Conservation (phyloP, 35 echinoderm and acorn worm genomes). For the Heliocidaris erythrogramma region DNA sequence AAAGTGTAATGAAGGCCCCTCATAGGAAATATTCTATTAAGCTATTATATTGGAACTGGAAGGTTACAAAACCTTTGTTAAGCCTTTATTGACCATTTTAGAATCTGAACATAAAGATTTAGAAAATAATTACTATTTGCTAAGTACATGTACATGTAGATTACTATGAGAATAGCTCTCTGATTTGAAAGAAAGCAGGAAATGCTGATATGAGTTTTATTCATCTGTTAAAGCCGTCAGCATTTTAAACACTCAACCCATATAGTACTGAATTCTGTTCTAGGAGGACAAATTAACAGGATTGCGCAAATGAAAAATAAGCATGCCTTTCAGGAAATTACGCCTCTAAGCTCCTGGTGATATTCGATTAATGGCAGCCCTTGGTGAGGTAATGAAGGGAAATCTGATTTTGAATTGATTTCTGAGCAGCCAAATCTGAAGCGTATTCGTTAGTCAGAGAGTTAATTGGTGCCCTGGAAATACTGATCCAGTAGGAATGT, state of each 20-base stretch:
- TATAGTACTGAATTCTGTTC: not conserved
- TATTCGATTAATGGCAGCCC: constrained; percentile 2
- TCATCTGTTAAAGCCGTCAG: not conserved
- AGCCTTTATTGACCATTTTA: no score
- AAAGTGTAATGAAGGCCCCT: no score
- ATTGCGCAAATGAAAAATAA: not conserved
- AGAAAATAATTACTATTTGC: no score
- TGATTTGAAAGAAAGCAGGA: not conserved
- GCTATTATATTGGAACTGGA: no score
- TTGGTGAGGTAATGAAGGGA: not conserved
- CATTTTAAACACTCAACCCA: not conserved
- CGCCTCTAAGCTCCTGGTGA: not conserved
- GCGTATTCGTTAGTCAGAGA: not conserved
- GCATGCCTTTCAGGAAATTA: not conserved
- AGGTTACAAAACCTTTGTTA: no score
- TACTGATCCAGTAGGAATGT: not conserved
- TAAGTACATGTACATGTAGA: no score
- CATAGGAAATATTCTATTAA: no score
- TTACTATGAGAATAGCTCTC: not conserved
- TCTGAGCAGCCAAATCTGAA: not conserved
- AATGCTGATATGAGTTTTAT: not conserved
- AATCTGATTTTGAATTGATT: not conserved
- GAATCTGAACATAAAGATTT: no score
- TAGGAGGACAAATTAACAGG: not conserved
- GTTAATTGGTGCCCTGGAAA: not conserved